Evolutionary conservation across 2,797 vertebrate genomes (phyloP).

Genomic region (Sciurus vulgaris): DNA sequence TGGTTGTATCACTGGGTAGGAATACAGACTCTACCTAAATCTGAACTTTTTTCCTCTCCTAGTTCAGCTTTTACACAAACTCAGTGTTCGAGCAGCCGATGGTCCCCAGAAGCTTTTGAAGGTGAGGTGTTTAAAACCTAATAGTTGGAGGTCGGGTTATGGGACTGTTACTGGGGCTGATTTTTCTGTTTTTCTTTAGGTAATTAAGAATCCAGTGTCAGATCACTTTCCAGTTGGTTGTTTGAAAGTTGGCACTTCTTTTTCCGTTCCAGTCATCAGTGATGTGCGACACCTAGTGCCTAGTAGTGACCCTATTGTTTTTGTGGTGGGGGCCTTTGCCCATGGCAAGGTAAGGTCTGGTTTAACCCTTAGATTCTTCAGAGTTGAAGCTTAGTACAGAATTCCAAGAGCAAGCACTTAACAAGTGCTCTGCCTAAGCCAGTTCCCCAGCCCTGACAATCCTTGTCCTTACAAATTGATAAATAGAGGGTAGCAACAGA

Average conservation of each 20-base stretch:
- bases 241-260: conserved; percentile 94
- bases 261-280: conserved; percentile 89
- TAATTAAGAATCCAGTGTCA: conserved; percentile 97
- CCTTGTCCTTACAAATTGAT: background rate
- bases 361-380: background rate
- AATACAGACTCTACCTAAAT: background rate
- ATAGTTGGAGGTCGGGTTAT: background rate
- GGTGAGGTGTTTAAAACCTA: conserved; percentile 81
- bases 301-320: conserved; percentile 90
- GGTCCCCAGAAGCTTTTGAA: conserved; percentile 95
- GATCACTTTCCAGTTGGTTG: conserved; percentile 97
- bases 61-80: conserved; percentile 98
- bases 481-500: background rate
- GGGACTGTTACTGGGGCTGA: conserved; percentile 37
- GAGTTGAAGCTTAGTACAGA: background rate
- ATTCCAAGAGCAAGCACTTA: background rate
- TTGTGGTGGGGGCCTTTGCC: conserved; percentile 97
- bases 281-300: conserved; percentile 92
- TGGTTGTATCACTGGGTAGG: background rate
- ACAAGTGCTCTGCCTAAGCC: no score
- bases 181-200: conserved; percentile 79
- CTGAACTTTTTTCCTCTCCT: conserved; percentile 31
- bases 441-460: background rate
- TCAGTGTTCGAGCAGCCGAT: conserved; percentile 96
- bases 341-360: conserved; percentile 93